These are phyloP conservation scores for Hyles vespertilio DNA, from an alignment of 1,140 invertebrate species.

Conservation along the genomic window DNA sequence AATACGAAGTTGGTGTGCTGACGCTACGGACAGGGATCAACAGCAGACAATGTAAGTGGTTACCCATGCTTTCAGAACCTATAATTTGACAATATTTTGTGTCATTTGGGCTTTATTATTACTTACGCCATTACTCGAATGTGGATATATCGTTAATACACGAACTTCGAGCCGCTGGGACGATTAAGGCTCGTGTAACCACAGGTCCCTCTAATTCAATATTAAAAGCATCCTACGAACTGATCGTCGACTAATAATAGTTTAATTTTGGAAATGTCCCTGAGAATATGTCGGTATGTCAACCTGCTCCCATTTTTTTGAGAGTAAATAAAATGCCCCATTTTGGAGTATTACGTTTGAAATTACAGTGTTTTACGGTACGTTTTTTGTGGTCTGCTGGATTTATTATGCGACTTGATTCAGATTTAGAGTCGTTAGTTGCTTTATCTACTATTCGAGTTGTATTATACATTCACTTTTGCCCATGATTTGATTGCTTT, in stretches of 20 bases:
- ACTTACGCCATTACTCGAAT: constrained; percentile 67
- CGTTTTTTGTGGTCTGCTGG: not conserved
- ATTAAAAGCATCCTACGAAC: constrained; percentile 73
- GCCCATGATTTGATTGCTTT: too few species aligned
- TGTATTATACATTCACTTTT: too few species aligned
- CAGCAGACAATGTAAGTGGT: constrained; percentile 67
- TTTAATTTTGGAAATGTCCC: constrained; percentile 72
- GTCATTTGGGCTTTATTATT: constrained; percentile 74
- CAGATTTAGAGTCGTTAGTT: too few species aligned
- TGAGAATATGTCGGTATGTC: constrained; percentile 72
- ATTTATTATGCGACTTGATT: too few species aligned
- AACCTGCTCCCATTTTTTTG: constrained; percentile 60
- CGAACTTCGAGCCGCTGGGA: constrained; percentile 49
- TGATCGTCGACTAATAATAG: constrained; percentile 74
- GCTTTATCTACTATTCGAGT: too few species aligned
- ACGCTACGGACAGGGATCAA: constrained; percentile 55
- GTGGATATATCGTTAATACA: constrained; percentile 70
- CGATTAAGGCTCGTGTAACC: constrained; percentile 71
- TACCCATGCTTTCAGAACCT: constrained; percentile 71
- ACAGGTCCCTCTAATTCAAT: constrained; percentile 74
- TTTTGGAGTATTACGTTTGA: constrained; percentile 25
- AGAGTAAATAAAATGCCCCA: constrained; percentile 45
- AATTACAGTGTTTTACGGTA: constrained; percentile 26
- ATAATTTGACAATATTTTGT: constrained; percentile 77
- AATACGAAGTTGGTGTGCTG: constrained; percentile 26